A percentile compares a stretch with the other conserved stretches of the same genome.
phyloP scores from a whole-genome alignment of 2,797 vertebrate species.

The Hydrolagus colliei region DNA sequence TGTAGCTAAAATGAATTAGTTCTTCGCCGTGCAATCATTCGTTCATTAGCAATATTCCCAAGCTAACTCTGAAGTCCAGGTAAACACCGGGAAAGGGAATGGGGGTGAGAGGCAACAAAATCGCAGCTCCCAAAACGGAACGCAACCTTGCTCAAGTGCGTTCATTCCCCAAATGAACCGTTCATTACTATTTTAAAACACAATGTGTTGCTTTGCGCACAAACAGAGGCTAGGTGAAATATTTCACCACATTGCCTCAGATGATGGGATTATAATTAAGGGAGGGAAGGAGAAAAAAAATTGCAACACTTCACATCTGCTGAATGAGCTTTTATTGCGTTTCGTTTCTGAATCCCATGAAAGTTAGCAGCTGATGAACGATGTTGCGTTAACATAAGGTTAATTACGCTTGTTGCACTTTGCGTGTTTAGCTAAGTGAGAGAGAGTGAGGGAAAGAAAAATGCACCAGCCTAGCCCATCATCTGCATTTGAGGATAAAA shows the following conservation, averaged over 20 bases:
- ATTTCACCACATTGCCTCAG: neutral
- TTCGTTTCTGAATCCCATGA: neutral
- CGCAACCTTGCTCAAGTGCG: too few species aligned
- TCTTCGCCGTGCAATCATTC: too few species aligned
- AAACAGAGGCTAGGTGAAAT: neutral
- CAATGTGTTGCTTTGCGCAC: neutral
- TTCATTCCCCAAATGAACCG: too few species aligned
- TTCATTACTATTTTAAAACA: too few species aligned
- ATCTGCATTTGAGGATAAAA: neutral
- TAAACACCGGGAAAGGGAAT: too few species aligned
- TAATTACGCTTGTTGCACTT: neutral
- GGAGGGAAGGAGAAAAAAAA: neutral
- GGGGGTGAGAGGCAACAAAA: too few species aligned
- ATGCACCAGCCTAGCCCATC: neutral
- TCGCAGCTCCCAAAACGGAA: too few species aligned
- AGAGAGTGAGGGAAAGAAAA: neutral
- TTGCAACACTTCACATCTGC: neutral
- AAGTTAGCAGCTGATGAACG: neutral
- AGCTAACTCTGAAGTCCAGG: too few species aligned
- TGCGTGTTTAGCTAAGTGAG: neutral
- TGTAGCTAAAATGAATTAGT: too few species aligned
- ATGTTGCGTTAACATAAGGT: neutral
- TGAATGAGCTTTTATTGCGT: neutral
- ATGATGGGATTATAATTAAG: neutral
- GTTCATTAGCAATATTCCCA: too few species aligned